Base-by-base conservation (phyloP, 2,113 vertebrate species). In the Nothobranchius kuhntae region DNA sequence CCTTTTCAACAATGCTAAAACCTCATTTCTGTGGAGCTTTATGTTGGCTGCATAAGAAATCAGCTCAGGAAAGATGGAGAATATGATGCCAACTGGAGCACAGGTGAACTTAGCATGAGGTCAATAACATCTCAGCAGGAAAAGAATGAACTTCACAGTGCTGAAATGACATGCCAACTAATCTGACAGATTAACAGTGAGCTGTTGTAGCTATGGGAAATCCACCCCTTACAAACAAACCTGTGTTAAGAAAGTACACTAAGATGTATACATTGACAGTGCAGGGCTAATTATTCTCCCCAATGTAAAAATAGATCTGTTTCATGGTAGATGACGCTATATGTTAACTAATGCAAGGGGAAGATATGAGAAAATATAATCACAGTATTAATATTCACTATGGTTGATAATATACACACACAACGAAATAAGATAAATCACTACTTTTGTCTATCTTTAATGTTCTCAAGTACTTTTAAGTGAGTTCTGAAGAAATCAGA, bases 71-170 rank as follows among this genome's bases (percentile, higher is more conserved):
- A 42, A 83, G 62, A 62, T 75, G 57, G 15, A 53, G 40, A 79
- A 77, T 14, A 55, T 61, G 62, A 55, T 71, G 85, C 82, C 79
- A 89, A 80, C 38, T 89, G 48, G 79, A 65, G 50, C 79, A 87
- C 79, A 80, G 84, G 85, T 81, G 61, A 87, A 73, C n/a, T 38
- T 58, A 81, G 71, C 66, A 80, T 71, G 46, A 69, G 68, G 80
- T 78, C 61, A 83, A 36, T 9, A 59, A 73, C 55, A 70, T 78
- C 70, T 81, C 57, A 64, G 38, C 47, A 67, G 11, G 45, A 36
- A 38, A 59, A 63, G 58, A 68, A 58, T 58, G 24, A 17, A 38
- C 15, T 63, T 42, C 45, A 70, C 30, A 53, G 52, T 46, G 47
- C 75, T 72, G 65, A 83, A 85, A 75, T 62, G 47, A 26, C 54